Conservation (phyloP, 2,797 vertebrate genomes). For the Decapterus maruadsi region DNA sequence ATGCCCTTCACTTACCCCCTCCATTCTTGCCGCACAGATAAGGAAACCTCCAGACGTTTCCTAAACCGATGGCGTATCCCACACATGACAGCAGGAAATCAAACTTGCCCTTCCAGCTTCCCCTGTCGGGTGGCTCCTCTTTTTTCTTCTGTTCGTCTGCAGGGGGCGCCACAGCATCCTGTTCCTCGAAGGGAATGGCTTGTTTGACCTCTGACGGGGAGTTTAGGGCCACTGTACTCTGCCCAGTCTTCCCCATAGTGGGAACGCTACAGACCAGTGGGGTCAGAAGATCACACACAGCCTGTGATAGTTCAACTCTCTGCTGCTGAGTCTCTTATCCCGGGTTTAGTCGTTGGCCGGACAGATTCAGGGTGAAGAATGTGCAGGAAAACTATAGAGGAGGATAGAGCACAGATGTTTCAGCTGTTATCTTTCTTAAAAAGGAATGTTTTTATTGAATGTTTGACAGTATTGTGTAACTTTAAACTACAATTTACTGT, state of each 20-base stretch:
- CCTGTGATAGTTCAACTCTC: conserved; percentile 19
- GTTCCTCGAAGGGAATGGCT: conserved; percentile 84
- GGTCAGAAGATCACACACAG: conserved; percentile 45
- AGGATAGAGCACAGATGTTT: conserved; percentile 1
- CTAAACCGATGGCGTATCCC: conserved; percentile 93
- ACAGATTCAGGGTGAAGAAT: conserved; percentile 29
- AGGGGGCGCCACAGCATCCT: conserved; percentile 51
- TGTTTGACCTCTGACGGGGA: conserved; percentile 88
- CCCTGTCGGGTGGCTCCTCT: conserved; percentile 87
- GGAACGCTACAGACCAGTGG: conserved; percentile 48
- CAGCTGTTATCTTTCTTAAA: neutral
- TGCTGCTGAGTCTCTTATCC: conserved; percentile 8
- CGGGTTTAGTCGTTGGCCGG: conserved; percentile 10
- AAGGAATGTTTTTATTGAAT: neutral
- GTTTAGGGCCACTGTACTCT: conserved; percentile 87
- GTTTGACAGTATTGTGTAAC: neutral
- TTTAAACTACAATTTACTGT: conserved; percentile 31
- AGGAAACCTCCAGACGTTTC: conserved; percentile 95
- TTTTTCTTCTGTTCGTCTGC: conserved; percentile 70
- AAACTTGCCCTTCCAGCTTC: conserved; percentile 94
- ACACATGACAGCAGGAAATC: conserved; percentile 94
- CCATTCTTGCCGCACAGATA: conserved; percentile 96
- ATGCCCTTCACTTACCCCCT: conserved; percentile 85
- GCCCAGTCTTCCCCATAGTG: conserved; percentile 90
- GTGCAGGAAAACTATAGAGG: conserved; percentile 40